phyloP scores from a whole-genome alignment of 2,888 invertebrate species.

The Sarcophaga carnaria region DNA sequence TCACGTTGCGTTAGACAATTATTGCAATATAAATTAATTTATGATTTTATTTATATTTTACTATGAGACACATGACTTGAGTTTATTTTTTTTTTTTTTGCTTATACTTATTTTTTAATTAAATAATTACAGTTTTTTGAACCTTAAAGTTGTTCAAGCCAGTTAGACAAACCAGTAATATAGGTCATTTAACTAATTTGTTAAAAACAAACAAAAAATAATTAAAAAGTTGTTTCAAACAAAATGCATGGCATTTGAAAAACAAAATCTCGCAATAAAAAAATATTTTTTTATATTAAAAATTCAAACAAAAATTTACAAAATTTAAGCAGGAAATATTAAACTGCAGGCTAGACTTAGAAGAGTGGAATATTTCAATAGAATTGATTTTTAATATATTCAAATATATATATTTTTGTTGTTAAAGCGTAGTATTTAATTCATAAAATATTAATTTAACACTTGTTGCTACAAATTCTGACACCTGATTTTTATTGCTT shows the following conservation, averaged over 20 bases:
- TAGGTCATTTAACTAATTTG: conserved; percentile 28
- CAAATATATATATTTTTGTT: too few species aligned
- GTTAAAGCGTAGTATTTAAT: too few species aligned
- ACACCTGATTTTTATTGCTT: background rate
- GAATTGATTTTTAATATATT: background rate
- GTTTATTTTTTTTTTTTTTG: conserved; percentile 5
- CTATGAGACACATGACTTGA: background rate
- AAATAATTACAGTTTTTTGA: background rate
- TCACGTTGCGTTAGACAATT: too few species aligned
- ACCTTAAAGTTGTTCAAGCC: background rate
- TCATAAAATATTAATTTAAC: too few species aligned
- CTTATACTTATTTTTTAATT: background rate
- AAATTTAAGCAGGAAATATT: background rate
- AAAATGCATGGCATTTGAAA: background rate
- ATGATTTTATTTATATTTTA: too few species aligned
- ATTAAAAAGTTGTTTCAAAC: too few species aligned
- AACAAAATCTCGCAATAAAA: background rate
- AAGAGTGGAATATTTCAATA: background rate
- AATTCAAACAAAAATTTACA: background rate
- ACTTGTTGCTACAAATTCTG: background rate
- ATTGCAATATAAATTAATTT: too few species aligned
- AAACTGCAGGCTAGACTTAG: background rate
- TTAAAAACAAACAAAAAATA: too few species aligned
- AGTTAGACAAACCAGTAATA: conserved; percentile 26
- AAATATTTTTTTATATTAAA: background rate